These are phyloP conservation scores for Atrina japonica DNA, from an alignment of 2,888 invertebrate genomes.

Conservation along the genomic window DNA sequence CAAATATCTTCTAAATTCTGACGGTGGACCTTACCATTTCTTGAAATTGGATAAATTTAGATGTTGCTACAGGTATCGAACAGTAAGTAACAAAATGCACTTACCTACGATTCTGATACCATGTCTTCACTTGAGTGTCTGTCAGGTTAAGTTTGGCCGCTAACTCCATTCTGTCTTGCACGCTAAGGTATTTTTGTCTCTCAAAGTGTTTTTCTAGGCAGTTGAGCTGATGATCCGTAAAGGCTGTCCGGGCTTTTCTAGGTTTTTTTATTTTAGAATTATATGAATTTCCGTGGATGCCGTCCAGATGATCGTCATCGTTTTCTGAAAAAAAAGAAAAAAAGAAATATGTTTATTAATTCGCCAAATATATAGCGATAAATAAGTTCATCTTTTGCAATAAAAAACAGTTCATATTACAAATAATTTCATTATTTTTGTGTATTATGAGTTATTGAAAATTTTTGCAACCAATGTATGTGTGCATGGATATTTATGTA, in stretches of 20 bases:
- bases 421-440: too few species aligned
- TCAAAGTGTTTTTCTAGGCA: constrained; percentile 98
- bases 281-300: background rate
- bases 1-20: too few species aligned
- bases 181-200: constrained; percentile 90
- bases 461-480: too few species aligned
- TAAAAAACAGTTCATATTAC: too few species aligned
- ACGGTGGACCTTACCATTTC: too few species aligned
- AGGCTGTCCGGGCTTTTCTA: constrained; percentile 97
- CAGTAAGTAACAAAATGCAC: too few species aligned
- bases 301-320: background rate
- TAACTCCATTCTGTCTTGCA: constrained; percentile 97
- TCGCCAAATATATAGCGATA: too few species aligned
- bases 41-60: too few species aligned
- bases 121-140: constrained; percentile 99
- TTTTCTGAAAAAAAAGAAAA: background rate
- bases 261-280: constrained; percentile 88
- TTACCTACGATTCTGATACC: constrained; percentile 98
- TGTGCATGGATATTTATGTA: too few species aligned
- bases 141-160: constrained; percentile 96
- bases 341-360: background rate
- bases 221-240: constrained; percentile 96
- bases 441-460: too few species aligned
- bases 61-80: too few species aligned
- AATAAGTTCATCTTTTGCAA: too few species aligned